Evolutionary conservation across 2,888 invertebrate species (phyloP), one percentile per base, ranked within the genome.

Genomic region (Idaea biselata): DNA sequence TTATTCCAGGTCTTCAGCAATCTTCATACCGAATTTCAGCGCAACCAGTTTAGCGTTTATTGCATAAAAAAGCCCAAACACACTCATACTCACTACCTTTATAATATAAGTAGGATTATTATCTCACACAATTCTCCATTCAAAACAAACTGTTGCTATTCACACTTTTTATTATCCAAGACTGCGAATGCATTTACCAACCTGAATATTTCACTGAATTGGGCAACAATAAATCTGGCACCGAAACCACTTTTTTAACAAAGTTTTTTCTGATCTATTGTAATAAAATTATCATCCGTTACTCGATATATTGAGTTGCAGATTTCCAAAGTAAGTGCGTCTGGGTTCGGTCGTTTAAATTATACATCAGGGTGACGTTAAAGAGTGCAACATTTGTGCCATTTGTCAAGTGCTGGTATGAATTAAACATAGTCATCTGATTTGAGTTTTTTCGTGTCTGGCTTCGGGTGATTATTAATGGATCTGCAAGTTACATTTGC

Each of bases 131-230:
- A 25, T 25, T 25, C 25, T 25, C 25, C 1, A 25, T 1, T 3
- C 25, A 25, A 25, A 5, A 3, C 1, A 25, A 8, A 44, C 44
- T 44, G 44, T 44, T 44, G 44, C 44, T 44, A 44, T 14, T 44
- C 44, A 14, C 14, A 44, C 3, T 14, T 44, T 7, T 14, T 14
- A n/a, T n/a, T n/a, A n/a, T 44, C 44, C 6, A 32, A 32, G 14
- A 73, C 67, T 67, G 63, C 72, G 73, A 78, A 75, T 85, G 84
- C 86, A 85, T 79, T 73, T 68, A 59, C 69, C 44, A 44, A 68
- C 59, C 66, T 86, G 82, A 87, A 87, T 86, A 64, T 83, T 82
- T 82, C 84, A 87, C 87, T 78, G 80, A 75, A 56, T 73, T 67
- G 62, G 63, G 66, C 55, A 59, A 58, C 76, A 74, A 87, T 87